Evolutionary conservation across 2,888 invertebrate genomes (phyloP).

Genomic region (Nematopogon swammerdamellus): DNA sequence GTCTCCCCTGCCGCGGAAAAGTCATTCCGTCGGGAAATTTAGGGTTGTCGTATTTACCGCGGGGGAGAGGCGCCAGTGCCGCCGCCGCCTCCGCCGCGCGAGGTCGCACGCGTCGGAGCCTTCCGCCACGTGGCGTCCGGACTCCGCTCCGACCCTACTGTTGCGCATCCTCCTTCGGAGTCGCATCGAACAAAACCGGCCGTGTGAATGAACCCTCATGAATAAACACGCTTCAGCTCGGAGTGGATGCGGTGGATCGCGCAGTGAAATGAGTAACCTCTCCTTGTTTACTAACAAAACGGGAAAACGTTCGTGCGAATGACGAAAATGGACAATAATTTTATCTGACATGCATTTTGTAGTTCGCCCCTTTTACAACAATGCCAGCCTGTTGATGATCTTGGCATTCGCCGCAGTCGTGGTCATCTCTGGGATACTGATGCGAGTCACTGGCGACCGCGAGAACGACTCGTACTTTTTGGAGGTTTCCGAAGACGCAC

Average conservation of each 20-base stretch:
- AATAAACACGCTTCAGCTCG: too few relatives aligned
- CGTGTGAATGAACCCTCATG: too few relatives aligned
- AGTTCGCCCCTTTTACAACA: constrained; percentile 34
- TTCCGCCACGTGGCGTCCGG: constrained; percentile 33
- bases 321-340: neutral
- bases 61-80: constrained; percentile 31
- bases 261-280: too few relatives aligned
- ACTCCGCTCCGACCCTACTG: too few relatives aligned
- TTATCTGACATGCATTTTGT: constrained; percentile 42
- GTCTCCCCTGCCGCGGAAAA: neutral
- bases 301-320: too few relatives aligned
- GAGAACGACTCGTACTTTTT: constrained; percentile 21
- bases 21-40: neutral
- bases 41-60: neutral
- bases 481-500: constrained; percentile 21
- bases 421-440: constrained; percentile 30
- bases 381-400: constrained; percentile 38
- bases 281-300: too few relatives aligned
- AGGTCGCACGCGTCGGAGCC: constrained; percentile 32
- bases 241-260: too few relatives aligned
- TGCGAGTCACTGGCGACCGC: constrained; percentile 16
- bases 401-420: constrained; percentile 32
- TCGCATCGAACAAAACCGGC: too few relatives aligned
- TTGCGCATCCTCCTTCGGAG: neutral
- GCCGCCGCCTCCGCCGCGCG: constrained; percentile 45